A percentile compares a stretch with the other conserved stretches of the same genome.
phyloP scores from a whole-genome alignment of 2,888 invertebrate species.

The Agrypnus murinus region DNA sequence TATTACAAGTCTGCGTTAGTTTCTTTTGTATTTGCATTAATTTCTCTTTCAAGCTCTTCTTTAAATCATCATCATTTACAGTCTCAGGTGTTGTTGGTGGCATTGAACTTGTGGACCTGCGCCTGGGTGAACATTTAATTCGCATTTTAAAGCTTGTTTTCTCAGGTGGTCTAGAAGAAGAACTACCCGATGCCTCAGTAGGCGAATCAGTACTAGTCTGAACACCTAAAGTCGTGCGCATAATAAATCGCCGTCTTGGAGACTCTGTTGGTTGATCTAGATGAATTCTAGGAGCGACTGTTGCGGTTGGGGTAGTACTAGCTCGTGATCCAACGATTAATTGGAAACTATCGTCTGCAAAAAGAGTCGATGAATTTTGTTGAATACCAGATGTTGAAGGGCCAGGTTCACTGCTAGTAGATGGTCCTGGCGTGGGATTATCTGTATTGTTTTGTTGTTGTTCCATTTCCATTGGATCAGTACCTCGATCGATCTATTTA shows the following conservation, averaged over 20 bases:
- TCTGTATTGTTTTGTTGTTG: slow-evolving; percentile 56
- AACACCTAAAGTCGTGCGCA: slow-evolving; percentile 39
- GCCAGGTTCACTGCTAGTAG: background rate
- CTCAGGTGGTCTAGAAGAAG: slow-evolving; percentile 5
- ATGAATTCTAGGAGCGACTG: slow-evolving; percentile 44
- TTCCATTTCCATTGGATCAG: slow-evolving; percentile 81
- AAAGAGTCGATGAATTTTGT: slow-evolving; percentile 10
- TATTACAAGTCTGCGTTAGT: slow-evolving; percentile 12
- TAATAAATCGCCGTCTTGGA: slow-evolving; percentile 30
- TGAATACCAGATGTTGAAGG: slow-evolving; percentile 34
- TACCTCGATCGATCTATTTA: slow-evolving; percentile 79
- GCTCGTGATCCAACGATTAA: background rate
- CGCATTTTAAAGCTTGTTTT: slow-evolving; percentile 49
- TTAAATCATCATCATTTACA: background rate
- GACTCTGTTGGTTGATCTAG: slow-evolving; percentile 63
- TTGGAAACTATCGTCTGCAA: background rate
- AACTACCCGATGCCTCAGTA: slow-evolving; percentile 23
- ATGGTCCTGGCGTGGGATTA: slow-evolving; percentile 62
- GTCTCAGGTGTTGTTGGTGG: slow-evolving; percentile 1
- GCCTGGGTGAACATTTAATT: slow-evolving; percentile 54
- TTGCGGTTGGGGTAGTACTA: background rate
- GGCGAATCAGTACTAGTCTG: slow-evolving; percentile 41
- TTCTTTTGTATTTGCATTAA: slow-evolving; percentile 18
- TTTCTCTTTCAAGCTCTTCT: slow-evolving; percentile 29
- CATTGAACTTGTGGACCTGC: slow-evolving; percentile 15